Conservation (phyloP, 2,113 vertebrate species). For the Heterocephalus glaber region DNA sequence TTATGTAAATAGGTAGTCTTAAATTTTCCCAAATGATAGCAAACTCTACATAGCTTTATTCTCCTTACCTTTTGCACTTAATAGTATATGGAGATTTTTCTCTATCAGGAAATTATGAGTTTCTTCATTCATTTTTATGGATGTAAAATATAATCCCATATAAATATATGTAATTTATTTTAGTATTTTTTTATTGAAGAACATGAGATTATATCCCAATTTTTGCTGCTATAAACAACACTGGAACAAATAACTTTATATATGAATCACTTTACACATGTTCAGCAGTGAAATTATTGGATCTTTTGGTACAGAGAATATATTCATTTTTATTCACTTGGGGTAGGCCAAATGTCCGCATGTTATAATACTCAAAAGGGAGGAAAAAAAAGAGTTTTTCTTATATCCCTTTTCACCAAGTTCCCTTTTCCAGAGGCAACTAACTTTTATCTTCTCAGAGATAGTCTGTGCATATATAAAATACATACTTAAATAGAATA, state of each 20-base stretch:
- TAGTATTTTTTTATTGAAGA: not conserved
- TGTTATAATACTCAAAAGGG: constrained; percentile 25
- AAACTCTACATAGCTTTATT: not conserved
- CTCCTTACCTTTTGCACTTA: not conserved
- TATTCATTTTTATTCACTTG: constrained; percentile 3
- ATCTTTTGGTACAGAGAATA: not conserved
- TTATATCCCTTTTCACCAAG: not conserved
- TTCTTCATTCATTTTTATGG: not conserved
- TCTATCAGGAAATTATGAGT: not conserved
- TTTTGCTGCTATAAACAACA: not conserved
- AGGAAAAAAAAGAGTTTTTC: not conserved
- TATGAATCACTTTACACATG: not conserved
- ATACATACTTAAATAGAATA: not conserved
- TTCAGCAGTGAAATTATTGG: not conserved
- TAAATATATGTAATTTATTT: constrained; percentile 1
- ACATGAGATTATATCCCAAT: not conserved
- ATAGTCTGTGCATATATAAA: not conserved
- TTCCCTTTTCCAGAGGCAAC: not conserved
- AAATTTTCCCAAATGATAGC: not conserved
- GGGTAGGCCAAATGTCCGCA: not conserved
- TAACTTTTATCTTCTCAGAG: not conserved
- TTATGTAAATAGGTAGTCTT: not conserved
- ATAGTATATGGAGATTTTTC: not conserved
- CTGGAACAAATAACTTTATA: not conserved
- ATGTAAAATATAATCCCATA: not conserved